Base-by-base conservation (phyloP, 2,113 vertebrate genomes). In the Pseudois nayaur region DNA sequence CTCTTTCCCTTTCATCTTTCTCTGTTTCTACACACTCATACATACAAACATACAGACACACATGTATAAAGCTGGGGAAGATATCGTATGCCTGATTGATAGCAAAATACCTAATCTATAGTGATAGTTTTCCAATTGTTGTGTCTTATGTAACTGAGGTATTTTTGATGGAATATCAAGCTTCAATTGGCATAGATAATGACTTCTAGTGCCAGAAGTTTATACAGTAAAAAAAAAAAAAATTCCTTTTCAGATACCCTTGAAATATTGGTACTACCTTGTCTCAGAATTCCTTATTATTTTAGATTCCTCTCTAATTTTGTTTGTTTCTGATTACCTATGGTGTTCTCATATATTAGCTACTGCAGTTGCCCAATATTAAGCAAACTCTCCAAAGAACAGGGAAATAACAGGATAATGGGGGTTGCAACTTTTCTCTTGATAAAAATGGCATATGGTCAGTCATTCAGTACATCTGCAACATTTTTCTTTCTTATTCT, bases 41-140 rank as follows among this genome's bases (percentile, higher is more conserved):
- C 4, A n/a, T 1, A 36, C 3, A 16, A 9, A 48, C 43, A 60
- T 2, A 55, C 7, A 12, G 3, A 57, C 14, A 48, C 3, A n/a
- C 19, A 74, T 33, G 17, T 27, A 82, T 12, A 17, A 43, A 71
- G 0, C 43, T 55, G 59, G 33, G 33, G 36, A 43, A 87, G 21
- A 17, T 88, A 55, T 16, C 10, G 5, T 23, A 21, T 13, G 8
- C 3, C 0, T 71, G 5, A 89, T 25, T 83, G 43, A 48, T 17
- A 71, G 23, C 7, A 82, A 67, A 82, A 88, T 25, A 6, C 40
- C 5, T 67, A 43, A 33, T 25, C 14, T 52, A 83, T 3, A 54
- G 27, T 36, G 14, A n/a, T 64, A 82, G 62, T 33, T 45, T 43
- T 83, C 6, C 2, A 91, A 82, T 62, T 82, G 2, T 83, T 54